Percentiles rank a stretch among this genome's conserved stretches.
Conservation (phyloP, 2,113 vertebrate genomes). For the Sterrhoptilus dennistouni region DNA sequence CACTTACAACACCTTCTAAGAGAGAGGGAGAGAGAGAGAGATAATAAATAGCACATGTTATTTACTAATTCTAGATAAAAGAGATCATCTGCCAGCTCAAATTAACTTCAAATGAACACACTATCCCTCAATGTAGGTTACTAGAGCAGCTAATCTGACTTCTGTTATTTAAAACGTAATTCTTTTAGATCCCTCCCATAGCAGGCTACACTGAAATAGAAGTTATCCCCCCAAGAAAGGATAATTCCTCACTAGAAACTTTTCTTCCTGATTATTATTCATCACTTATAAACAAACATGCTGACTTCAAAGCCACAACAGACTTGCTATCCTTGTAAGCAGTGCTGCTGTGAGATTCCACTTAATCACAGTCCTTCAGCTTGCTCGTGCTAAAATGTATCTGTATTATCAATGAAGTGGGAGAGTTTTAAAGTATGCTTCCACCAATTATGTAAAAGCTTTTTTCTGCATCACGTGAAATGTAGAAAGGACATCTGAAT, state of each 20-base stretch:
- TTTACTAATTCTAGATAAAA: constrained; percentile 11
- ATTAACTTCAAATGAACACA: neutral
- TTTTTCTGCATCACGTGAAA: neutral
- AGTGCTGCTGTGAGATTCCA: neutral
- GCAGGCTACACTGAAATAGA: neutral
- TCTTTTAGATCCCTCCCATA: neutral
- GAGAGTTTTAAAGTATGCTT: neutral
- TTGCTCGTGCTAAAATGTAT: neutral
- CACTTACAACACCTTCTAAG: neutral
- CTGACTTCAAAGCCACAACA: neutral
- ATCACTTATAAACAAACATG: neutral
- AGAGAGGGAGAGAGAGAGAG: neutral
- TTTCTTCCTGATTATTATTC: neutral
- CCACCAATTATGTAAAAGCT: neutral
- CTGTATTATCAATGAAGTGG: neutral
- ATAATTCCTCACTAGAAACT: neutral
- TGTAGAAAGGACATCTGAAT: neutral
- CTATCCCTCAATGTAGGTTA: neutral
- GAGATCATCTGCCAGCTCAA: neutral
- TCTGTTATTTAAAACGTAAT: constrained; percentile 11
- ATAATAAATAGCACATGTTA: neutral
- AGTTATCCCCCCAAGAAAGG: neutral
- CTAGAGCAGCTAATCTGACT: neutral
- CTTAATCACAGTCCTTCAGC: neutral
- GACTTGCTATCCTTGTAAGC: neutral